These are phyloP conservation scores for Hipposideros armiger DNA, from an alignment of 2,113 vertebrate species.

Conservation along the genomic window DNA sequence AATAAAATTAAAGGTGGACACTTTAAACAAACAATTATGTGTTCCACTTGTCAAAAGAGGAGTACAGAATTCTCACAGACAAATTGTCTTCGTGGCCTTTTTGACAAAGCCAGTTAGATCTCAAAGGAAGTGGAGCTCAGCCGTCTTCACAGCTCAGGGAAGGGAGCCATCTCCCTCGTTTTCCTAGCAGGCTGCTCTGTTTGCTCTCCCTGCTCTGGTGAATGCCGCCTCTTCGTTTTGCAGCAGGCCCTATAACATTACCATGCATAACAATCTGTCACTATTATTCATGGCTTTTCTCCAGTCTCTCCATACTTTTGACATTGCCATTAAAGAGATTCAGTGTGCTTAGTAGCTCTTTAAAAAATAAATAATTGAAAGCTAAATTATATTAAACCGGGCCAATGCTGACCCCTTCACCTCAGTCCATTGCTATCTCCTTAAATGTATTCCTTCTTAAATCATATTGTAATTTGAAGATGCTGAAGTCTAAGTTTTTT, in stretches of 20 bases:
- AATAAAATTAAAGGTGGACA: conserved; percentile 42
- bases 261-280: conserved; percentile 88
- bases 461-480: conserved; percentile 91
- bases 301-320: conserved; percentile 88
- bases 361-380: conserved; percentile 91
- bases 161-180: conserved; percentile 41
- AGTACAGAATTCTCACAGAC: background rate
- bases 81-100: background rate
- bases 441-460: conserved; percentile 89
- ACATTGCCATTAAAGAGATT: conserved; percentile 88
- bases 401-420: conserved; percentile 84
- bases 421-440: conserved; percentile 87
- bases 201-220: conserved; percentile 73
- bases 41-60: background rate
- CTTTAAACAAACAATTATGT: conserved; percentile 12
- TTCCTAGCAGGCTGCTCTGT: conserved; percentile 49
- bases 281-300: conserved; percentile 88
- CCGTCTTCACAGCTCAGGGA: conserved; percentile 8
- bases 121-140: conserved; percentile 53
- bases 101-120: conserved; percentile 66
- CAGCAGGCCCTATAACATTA: conserved; percentile 84
- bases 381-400: conserved; percentile 87
- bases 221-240: conserved; percentile 74
- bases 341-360: conserved; percentile 87
- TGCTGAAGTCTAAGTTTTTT: conserved; percentile 90